Evolutionary conservation across 2,888 invertebrate species (phyloP), one percentile per base, ranked within the genome.

Genomic region (Agelastica alni): DNA sequence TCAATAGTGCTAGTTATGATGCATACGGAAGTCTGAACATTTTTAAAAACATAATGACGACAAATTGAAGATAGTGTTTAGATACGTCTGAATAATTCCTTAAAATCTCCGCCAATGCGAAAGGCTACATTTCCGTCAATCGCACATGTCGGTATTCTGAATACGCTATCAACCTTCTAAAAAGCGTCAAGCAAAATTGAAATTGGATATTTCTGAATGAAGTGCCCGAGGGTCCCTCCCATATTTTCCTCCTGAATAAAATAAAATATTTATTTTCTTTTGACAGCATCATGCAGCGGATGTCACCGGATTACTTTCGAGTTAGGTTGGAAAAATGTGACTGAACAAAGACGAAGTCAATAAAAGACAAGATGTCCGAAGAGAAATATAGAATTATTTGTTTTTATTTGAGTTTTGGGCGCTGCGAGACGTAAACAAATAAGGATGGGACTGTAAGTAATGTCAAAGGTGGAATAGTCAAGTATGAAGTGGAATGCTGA

Each of bases 131-230:
- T 41, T 14, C 49, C 17, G 70, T 72, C 72, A 70, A 61, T 53
- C 66, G 68, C 72, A 72, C 63, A 67, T 72, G 72, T 67, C 69
- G 69, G 70, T 70, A 68, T 68, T 64, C 67, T 68, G 67, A 68
- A 68, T 69, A 67, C 62, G 68, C 68, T 67, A 68, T 67, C 67
- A 65, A 61, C 63, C 61, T 63, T 53, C 58, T 54, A 53, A 53
- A 55, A 56, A 61, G 54, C 61, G 64, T 61, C 62, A 63, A 61
- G 57, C 61, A 60, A 62, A 62, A 63, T 60, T 61, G 65, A 65
- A 63, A 65, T 65, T 65, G 65, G 65, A 65, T 62, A 63, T 65
- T 63, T 61, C 46, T 48, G 51, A 56, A 59, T 53, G 61, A 56
- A 53, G 52, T 53, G 54, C 52, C 51, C 56, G 32, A 51, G 54